These are phyloP conservation scores for Enteromius fasciolatus DNA, from an alignment of 2,797 vertebrate genomes.

Conservation along the genomic window DNA sequence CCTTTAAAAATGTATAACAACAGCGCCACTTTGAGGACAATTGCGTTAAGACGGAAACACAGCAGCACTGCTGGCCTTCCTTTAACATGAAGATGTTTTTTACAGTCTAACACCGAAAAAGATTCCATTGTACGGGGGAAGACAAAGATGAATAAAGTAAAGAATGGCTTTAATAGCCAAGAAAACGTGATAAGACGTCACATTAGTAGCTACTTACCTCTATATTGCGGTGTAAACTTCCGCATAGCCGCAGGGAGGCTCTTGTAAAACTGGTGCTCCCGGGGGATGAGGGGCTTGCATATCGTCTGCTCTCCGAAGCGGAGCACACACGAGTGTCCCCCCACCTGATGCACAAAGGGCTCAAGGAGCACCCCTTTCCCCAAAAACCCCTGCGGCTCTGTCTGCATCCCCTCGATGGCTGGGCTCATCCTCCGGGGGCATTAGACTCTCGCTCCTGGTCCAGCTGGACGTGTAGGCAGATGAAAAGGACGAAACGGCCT, in stretches of 20 bases:
- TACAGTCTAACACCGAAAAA: neutral
- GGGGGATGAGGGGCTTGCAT: conserved; percentile 97
- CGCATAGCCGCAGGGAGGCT: conserved; percentile 95
- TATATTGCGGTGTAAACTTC: conserved; percentile 97
- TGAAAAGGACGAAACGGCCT: conserved; percentile 43
- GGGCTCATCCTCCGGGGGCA: conserved; percentile 98
- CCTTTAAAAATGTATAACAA: neutral
- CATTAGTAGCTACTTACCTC: conserved; percentile 83
- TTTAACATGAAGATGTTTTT: neutral
- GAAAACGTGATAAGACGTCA: neutral
- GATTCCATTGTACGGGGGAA: neutral
- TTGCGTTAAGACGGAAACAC: neutral
- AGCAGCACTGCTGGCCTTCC: conserved; percentile 11
- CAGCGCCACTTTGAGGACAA: conserved; percentile 36
- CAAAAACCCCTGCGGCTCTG: conserved; percentile 83
- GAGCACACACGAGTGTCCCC: conserved; percentile 96
- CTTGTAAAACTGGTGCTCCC: conserved; percentile 98
- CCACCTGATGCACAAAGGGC: conserved; percentile 98
- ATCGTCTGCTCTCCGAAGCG: conserved; percentile 98
- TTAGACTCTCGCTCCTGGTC: conserved; percentile 78
- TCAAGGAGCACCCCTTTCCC: conserved; percentile 95
- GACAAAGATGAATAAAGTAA: too few species aligned
- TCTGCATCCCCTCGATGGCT: conserved; percentile 97
- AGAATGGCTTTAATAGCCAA: neutral
- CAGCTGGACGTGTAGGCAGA: conserved; percentile 16